Base-by-base conservation (phyloP, 1,140 invertebrate genomes). In the Glossosoma conforme region DNA sequence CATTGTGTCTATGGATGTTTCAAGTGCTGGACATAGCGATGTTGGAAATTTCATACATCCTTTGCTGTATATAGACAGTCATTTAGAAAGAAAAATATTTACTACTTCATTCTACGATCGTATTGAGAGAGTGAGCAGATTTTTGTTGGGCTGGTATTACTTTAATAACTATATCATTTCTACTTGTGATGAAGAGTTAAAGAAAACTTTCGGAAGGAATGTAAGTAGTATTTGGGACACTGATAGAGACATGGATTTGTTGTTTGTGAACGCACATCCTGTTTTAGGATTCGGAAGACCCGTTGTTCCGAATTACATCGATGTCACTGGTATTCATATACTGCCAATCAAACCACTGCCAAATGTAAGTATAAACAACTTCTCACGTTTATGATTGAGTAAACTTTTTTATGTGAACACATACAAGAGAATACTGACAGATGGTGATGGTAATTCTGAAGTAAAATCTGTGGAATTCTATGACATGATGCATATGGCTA, bases 221-320 rank as follows among this genome's bases (percentile, higher is more conserved):
- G 13, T 11, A 19, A 18, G 6, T 17, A 6, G 24, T 18, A 8
- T 35, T 10, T 6, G 17, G 2, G 24, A 61, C 3, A 40, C 56
- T 9, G 52, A 51, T 18, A 41, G 48, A 3, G 45, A 54, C 32
- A 47, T 48, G 10, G 59, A 53, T 37, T 43, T 65, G 6, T 25
- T 63, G n/a, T 49, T 68, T 6, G 44, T 61, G 0, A 67, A 71
- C 47, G 60, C 65, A 15, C 65, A 69, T 52, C 57, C 57, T 25
- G 58, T 52, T 2, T 42, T 63, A 1, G 55, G 52, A n/a, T 58
- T 50, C 40, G 51, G 59, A 5, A 50, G 56, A 28, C 62, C 63
- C n/a, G 48, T 58, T 35, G 19, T 59, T 18, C 63, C 62, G 8
- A 62, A 59, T 19, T 56, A 61, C 10, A 50, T 62, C 8, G 59